Percentiles rank a stretch among this genome's conserved stretches.
Evolutionary conservation across 1,140 invertebrate species (phyloP).

Genomic region (Conus ventricosus): DNA sequence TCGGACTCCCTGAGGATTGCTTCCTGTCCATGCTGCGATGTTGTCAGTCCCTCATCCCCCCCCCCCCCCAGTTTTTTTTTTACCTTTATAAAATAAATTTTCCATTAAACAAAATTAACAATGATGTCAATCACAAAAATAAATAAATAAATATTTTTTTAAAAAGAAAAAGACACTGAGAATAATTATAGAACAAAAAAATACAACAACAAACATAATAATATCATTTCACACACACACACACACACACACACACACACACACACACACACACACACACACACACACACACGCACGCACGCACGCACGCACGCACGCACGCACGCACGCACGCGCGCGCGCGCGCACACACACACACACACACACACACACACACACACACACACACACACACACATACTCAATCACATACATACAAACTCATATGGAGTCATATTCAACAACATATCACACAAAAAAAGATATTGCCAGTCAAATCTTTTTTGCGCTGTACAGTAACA

Average conservation of each 20-base stretch:
- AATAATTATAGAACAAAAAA: too few relatives aligned
- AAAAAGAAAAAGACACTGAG: too few relatives aligned
- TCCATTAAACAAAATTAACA: too few relatives aligned
- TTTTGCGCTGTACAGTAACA: too few relatives aligned
- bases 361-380: constrained; percentile 10
- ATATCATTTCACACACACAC: neutral
- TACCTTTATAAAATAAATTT: neutral
- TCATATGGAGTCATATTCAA: too few relatives aligned
- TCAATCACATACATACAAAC: too few relatives aligned
- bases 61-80: constrained; percentile 3
- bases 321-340: neutral
- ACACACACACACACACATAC: neutral
- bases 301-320: neutral
- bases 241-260: neutral
- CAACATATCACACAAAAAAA: too few relatives aligned
- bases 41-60: neutral
- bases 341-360: neutral
- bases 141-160: too few relatives aligned
- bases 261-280: neutral
- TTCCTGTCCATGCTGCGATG: neutral
- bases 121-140: too few relatives aligned
- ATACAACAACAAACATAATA: too few relatives aligned
- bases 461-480: too few relatives aligned
- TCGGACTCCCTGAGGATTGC: too few relatives aligned
- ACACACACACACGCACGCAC: neutral